These are phyloP conservation scores for Mesopsocus fuscifrons DNA, from an alignment of 2,888 invertebrate genomes.

Conservation along the genomic window DNA sequence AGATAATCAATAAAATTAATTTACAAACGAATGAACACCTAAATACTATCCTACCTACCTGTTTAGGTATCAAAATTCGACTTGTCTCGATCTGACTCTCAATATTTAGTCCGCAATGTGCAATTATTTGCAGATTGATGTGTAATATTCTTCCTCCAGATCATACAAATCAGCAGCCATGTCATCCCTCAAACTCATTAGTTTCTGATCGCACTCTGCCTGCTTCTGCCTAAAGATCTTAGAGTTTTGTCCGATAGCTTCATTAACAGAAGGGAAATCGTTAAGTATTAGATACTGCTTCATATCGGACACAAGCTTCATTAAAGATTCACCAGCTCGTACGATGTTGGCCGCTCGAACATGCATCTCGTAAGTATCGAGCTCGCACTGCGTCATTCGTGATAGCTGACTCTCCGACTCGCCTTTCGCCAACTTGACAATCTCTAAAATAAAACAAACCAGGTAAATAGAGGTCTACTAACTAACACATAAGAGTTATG, in stretches of 20 bases:
- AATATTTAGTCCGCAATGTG: no score
- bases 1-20: no score
- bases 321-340: slow-evolving; percentile 86
- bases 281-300: slow-evolving; percentile 95
- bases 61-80: no score
- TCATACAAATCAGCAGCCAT: slow-evolving; percentile 88
- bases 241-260: slow-evolving; percentile 87
- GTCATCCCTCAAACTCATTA: slow-evolving; percentile 82
- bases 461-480: not conserved
- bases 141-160: slow-evolving; percentile 84
- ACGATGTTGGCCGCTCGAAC: slow-evolving; percentile 92
- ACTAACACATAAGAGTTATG: no score
- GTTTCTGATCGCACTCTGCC: slow-evolving; percentile 80
- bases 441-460: slow-evolving; percentile 40
- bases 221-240: slow-evolving; percentile 78
- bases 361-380: slow-evolving; percentile 93
- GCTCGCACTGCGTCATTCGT: slow-evolving; percentile 81
- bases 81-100: no score
- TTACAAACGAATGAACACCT: no score
- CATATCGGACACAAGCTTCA: slow-evolving; percentile 93
- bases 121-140: slow-evolving; percentile 57
- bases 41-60: no score
- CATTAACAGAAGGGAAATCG: slow-evolving; percentile 95
- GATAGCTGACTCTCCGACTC: slow-evolving; percentile 82
- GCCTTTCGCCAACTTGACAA: slow-evolving; percentile 70